Conservation (phyloP, 1,140 invertebrate species). For the Drosophila lacertosa region DNA sequence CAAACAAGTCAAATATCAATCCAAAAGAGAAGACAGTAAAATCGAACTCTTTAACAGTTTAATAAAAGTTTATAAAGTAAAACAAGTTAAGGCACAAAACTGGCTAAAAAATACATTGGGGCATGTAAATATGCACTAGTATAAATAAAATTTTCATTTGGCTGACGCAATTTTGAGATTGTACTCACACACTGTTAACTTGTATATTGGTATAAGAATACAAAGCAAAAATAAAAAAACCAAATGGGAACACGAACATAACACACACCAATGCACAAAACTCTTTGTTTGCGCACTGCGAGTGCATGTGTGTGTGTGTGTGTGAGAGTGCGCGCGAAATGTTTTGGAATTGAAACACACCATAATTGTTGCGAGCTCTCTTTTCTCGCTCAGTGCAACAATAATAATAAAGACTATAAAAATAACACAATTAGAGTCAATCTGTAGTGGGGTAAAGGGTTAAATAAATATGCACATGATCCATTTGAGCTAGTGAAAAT, state of each 20-base stretch:
- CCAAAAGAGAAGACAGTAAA: background rate
- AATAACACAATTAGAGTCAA: conserved; percentile 60
- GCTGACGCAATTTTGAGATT: conserved; percentile 76
- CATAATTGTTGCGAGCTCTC: conserved; percentile 31
- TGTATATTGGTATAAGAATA: conserved; percentile 51
- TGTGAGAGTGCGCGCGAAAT: conserved; percentile 36
- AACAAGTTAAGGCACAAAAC: conserved; percentile 16
- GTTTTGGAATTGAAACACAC: conserved; percentile 52
- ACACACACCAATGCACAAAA: conserved; percentile 47
- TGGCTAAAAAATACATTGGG: conserved; percentile 19
- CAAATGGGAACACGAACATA: conserved; percentile 71
- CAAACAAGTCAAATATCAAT: conserved; percentile 17
- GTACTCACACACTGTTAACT: conserved; percentile 24
- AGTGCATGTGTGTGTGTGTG: conserved; percentile 17
- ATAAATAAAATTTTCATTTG: conserved; percentile 58
- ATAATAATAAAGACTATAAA: conserved; percentile 9
- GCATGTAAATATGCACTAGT: conserved; percentile 32
- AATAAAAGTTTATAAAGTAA: background rate
- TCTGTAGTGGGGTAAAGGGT: background rate
- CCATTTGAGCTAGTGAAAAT: background rate
- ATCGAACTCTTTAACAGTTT: background rate
- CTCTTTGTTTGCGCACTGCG: conserved; percentile 64
- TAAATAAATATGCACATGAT: conserved; percentile 23
- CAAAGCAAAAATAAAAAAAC: conserved; percentile 53
- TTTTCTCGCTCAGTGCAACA: conserved; percentile 11